These are phyloP conservation scores for Trinorchestia longiramus DNA, from an alignment of 1,140 invertebrate species.

Conservation along the genomic window DNA sequence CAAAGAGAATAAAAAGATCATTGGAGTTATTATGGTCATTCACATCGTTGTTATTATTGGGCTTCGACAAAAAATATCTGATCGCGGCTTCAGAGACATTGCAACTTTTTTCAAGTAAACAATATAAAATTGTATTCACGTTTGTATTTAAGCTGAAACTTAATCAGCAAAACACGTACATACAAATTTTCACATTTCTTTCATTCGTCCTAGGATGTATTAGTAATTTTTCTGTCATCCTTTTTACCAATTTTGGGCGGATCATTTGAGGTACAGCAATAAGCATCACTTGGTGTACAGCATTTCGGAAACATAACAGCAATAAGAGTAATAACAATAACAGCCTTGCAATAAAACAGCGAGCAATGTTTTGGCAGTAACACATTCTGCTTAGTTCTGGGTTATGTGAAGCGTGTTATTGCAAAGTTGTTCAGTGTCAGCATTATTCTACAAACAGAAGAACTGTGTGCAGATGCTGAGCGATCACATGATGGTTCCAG, in stretches of 20 bases:
- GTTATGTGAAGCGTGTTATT: not conserved
- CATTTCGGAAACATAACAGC: not conserved
- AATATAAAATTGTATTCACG: not conserved
- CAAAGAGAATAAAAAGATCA: not conserved
- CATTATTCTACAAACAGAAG: not conserved
- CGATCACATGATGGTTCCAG: not conserved
- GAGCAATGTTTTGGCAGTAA: no score
- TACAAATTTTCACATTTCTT: no score
- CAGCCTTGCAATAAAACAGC: no score
- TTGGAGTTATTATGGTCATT: not conserved
- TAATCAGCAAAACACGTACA: not conserved
- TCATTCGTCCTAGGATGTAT: no score
- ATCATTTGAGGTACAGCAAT: not conserved
- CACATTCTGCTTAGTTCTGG: not conserved
- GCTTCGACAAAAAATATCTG: not conserved
- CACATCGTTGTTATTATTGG: not conserved
- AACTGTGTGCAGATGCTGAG: not conserved
- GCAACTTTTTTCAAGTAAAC: not conserved
- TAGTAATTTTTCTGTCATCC: not conserved
- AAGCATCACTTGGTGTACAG: not conserved
- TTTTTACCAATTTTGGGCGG: not conserved
- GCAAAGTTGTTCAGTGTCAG: not conserved
- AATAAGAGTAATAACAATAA: not conserved
- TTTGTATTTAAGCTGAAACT: not conserved
- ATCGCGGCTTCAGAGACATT: not conserved